Evolutionary conservation across 2,113 vertebrate genomes (phyloP).

Genomic region (Peromyscus leucopus): DNA sequence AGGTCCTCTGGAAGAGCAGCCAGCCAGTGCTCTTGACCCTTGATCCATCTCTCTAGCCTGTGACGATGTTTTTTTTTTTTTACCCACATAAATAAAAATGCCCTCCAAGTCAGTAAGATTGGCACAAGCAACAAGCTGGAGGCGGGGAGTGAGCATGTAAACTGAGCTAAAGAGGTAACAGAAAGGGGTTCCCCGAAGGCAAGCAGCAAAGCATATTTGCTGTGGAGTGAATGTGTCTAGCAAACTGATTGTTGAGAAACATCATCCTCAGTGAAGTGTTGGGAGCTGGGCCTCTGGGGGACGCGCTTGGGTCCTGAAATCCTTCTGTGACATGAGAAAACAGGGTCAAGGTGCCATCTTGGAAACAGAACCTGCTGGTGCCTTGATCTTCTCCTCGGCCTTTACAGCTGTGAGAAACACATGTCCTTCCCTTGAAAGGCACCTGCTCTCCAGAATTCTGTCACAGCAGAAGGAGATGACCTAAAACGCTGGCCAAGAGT

Average conservation of each 20-base stretch:
- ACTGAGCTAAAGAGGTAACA: neutral
- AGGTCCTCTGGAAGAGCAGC: neutral
- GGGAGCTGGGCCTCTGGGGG: no score
- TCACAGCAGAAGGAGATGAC: neutral
- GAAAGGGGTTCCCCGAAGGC: neutral
- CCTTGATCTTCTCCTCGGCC: neutral
- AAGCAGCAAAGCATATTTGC: neutral
- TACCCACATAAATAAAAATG: constrained; percentile 6
- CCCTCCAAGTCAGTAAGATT: neutral
- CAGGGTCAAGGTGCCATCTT: neutral
- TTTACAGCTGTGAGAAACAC: neutral
- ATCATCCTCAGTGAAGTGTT: neutral
- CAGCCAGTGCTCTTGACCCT: neutral
- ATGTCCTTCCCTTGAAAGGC: neutral
- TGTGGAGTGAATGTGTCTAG: neutral
- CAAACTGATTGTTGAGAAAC: neutral
- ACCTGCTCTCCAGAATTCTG: neutral
- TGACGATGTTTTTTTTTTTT: neutral
- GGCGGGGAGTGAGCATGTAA: neutral
- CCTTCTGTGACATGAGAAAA: neutral
- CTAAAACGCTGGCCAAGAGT: neutral
- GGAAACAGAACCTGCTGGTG: neutral
- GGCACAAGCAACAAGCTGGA: neutral
- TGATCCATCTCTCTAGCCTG: neutral
- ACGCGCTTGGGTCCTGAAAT: no score